Evolutionary conservation across 2,888 invertebrate genomes (phyloP), one percentile per base, ranked within the genome.

Genomic region (Branchipolynoe longqiensis): DNA sequence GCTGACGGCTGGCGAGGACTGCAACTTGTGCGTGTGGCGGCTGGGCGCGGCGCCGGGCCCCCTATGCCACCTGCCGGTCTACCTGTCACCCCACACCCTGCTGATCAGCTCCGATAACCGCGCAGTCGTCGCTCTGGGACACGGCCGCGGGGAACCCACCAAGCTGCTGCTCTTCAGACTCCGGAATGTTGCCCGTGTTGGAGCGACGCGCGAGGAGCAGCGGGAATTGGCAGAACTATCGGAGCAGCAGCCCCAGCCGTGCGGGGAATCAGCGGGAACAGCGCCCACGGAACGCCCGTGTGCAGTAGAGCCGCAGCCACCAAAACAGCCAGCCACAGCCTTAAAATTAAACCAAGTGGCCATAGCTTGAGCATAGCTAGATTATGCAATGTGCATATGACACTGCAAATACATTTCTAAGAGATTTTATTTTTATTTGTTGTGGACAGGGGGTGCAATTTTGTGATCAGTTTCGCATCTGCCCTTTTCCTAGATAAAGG

Each of bases 141-240:
- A 59, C 8, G 28, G 62, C 25, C 33, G 64, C 22, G 84, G 86
- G 48, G 84, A 86, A 36, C 82, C 64, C 2, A 31, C 41, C 48
- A 31, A 85, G 18, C 56, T 87, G 14, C 82, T 86, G 85, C 33
- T 86, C 31, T 86, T 87, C 38, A 40, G 73, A 40, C 36, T 87
- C 28, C 74, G 33, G 25, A 87, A 87, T 59, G 25, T 86, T 25
- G 69, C n/a, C n/a, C n/a, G n/a, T n/a, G n/a, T n/a, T n/a, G n/a
- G n/a, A n/a, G n/a, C n/a, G n/a, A n/a, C n/a, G n/a, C n/a, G n/a
- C n/a, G n/a, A n/a, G n/a, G n/a, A n/a, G n/a, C n/a, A n/a, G n/a
- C n/a, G 31, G 62, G 62, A 62, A 4, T 14, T 62, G 18, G 3
- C 62, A n/a, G 62, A 31, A n/a, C n/a, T n/a, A 28, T 62, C 62